Evolutionary conservation across 2,797 vertebrate species (phyloP).

Genomic region (Gymnothorax reevesii): DNA sequence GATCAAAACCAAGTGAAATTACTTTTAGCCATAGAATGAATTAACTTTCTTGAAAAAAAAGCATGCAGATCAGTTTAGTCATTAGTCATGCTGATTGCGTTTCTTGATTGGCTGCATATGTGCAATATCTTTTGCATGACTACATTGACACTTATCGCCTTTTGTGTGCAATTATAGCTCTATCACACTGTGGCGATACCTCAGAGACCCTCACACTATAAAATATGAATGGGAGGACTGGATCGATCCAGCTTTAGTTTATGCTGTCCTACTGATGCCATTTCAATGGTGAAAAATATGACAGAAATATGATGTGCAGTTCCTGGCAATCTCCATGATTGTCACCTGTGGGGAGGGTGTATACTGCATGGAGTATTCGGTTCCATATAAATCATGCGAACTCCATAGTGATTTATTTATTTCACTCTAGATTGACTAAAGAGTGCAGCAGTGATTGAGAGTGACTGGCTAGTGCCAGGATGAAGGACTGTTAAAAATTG

Average conservation of each 20-base stretch:
- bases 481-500: too few species aligned
- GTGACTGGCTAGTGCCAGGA: too few species aligned
- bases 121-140: background rate
- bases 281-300: background rate
- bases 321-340: background rate
- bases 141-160: background rate
- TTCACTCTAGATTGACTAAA: background rate
- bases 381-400: background rate
- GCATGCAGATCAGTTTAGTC: background rate
- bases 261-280: background rate
- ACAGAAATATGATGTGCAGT: background rate
- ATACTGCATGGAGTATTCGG: background rate
- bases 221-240: background rate
- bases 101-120: background rate
- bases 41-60: background rate
- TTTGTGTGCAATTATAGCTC: background rate
- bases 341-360: background rate
- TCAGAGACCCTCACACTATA: background rate
- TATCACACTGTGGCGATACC: background rate
- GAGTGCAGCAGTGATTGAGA: too few species aligned
- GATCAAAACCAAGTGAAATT: background rate
- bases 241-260: background rate
- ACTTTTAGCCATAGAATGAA: background rate
- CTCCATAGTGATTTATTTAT: background rate
- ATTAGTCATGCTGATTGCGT: conserved; percentile 5